These are phyloP conservation scores for Lasioglossum albipes DNA, from an alignment of 1,140 invertebrate genomes.

Conservation along the genomic window DNA sequence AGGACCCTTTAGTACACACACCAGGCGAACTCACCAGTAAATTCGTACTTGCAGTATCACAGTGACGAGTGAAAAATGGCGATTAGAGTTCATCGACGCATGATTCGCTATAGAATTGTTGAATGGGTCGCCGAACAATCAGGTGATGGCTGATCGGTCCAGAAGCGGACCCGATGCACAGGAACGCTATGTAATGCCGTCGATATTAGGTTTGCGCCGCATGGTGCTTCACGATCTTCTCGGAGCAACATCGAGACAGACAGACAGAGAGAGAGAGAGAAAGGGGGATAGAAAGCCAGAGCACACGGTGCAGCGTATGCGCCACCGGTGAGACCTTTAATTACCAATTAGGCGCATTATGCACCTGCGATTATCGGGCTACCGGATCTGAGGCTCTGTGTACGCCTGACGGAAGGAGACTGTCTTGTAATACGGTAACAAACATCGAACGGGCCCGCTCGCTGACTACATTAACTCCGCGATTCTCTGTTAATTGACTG, in stretches of 20 bases:
- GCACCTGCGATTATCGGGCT: conserved; percentile 61
- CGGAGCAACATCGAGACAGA: too few species aligned
- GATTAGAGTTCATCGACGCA: neutral
- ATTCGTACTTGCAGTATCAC: too few species aligned
- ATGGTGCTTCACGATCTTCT: conserved; percentile 19
- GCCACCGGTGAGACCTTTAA: conserved; percentile 58
- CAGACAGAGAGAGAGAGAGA: too few species aligned
- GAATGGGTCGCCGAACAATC: conserved; percentile 18
- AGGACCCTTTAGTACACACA: too few species aligned
- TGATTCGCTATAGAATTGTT: neutral
- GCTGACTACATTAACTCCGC: neutral
- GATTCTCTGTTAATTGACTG: conserved; percentile 10
- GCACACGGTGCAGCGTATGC: neutral
- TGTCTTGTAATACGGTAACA: conserved; percentile 43
- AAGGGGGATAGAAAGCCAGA: too few species aligned
- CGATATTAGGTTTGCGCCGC: conserved; percentile 49
- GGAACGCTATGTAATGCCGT: conserved; percentile 23
- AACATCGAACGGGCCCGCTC: conserved; percentile 18
- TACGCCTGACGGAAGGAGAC: conserved; percentile 26
- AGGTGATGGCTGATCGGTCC: neutral
- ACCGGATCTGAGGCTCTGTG: conserved; percentile 49
- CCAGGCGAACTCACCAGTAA: too few species aligned
- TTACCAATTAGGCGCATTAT: conserved; percentile 67
- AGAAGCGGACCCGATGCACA: neutral
- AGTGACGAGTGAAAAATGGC: too few species aligned